phyloP scores from a whole-genome alignment of 1,140 invertebrate species.

The Drosophila sucinea region DNA sequence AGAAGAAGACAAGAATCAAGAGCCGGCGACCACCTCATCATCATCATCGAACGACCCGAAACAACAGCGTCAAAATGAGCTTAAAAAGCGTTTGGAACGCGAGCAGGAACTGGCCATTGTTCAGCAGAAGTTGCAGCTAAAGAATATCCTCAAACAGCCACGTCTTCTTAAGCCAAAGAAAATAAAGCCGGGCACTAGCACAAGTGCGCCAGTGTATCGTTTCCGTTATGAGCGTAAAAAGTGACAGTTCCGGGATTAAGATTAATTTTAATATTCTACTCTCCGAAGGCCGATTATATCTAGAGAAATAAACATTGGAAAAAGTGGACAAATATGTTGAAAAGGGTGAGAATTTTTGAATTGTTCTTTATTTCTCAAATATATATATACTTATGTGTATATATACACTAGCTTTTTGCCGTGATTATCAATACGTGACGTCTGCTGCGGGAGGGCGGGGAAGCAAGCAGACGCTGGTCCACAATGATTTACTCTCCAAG shows the following conservation, averaged over 20 bases:
- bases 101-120: conserved; percentile 92
- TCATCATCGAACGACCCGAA: conserved; percentile 69
- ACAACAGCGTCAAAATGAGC: conserved; percentile 87
- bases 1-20: conserved; percentile 83
- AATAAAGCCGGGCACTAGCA: conserved; percentile 87
- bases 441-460: too few species aligned
- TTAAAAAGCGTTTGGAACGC: conserved; percentile 91
- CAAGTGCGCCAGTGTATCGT: conserved; percentile 91
- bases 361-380: too few species aligned
- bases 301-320: too few species aligned
- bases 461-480: too few species aligned
- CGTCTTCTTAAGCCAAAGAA: conserved; percentile 87
- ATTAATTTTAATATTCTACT: not conserved
- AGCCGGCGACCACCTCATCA: conserved; percentile 66
- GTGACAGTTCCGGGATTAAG: not conserved
- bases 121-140: conserved; percentile 93
- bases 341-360: too few species aligned
- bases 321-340: too few species aligned
- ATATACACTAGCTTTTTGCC: too few species aligned
- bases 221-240: conserved; percentile 94
- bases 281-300: too few species aligned
- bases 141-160: conserved; percentile 88
- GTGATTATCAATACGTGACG: too few species aligned
- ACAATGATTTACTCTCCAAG: too few species aligned
- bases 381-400: too few species aligned